Evolutionary conservation across 2,888 invertebrate species (phyloP).

Genomic region (Drosophila pseudotakahashii): DNA sequence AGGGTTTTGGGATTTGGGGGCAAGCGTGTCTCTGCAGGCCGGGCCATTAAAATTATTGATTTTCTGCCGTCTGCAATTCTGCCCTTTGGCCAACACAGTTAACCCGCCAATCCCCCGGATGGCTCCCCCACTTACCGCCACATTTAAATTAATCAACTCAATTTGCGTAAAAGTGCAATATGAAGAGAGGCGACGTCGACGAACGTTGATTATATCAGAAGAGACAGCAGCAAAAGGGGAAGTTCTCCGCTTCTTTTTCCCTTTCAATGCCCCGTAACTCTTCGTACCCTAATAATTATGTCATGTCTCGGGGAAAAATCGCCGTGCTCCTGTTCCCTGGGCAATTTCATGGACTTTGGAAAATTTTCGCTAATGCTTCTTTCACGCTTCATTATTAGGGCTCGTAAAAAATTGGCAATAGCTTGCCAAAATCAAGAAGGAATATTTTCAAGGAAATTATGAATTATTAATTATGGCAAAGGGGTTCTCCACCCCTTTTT

Average conservation of each 20-base stretch:
- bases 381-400: conserved; percentile 69
- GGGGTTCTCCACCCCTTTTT: conserved; percentile 17
- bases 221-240: conserved; percentile 21
- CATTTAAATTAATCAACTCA: conserved; percentile 79
- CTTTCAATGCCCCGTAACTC: conserved; percentile 11
- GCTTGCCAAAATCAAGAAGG: conserved; percentile 19
- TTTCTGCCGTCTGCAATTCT: conserved; percentile 78
- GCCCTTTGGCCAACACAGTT: conserved; percentile 72
- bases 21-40: conserved; percentile 22
- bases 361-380: conserved; percentile 51
- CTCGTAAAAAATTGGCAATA: conserved; percentile 55
- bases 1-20: conserved; percentile 27
- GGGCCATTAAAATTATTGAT: conserved; percentile 75
- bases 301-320: conserved; percentile 52
- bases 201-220: conserved; percentile 27
- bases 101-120: conserved; percentile 22
- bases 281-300: conserved; percentile 68
- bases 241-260: not conserved
- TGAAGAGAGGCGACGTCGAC: conserved; percentile 9
- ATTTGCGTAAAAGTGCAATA: conserved; percentile 70
- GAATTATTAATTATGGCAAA: conserved; percentile 72
- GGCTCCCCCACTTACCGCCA: conserved; percentile 18
- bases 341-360: conserved; percentile 70
- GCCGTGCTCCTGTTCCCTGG: conserved; percentile 20
- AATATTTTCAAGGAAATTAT: conserved; percentile 68